Conservation (phyloP, 2,888 invertebrate genomes). For the Halocaridina rubra region DNA sequence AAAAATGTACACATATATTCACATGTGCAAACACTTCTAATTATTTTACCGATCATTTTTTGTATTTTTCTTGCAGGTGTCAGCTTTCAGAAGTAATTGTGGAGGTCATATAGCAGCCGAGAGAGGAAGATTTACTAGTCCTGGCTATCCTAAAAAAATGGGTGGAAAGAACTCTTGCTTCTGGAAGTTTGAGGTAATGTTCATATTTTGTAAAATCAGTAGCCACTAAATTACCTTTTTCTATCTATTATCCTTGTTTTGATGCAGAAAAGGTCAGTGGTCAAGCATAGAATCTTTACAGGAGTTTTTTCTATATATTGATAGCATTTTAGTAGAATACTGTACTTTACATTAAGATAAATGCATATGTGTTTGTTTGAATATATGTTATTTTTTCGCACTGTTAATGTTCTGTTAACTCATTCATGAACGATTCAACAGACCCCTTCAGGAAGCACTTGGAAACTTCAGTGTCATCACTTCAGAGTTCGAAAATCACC, state of each 20-base stretch:
- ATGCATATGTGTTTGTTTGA: not conserved
- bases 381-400: no score
- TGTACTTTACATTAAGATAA: not conserved
- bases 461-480: slow-evolving; percentile 27
- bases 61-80: slow-evolving; percentile 21
- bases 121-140: slow-evolving; percentile 16
- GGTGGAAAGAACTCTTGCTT: slow-evolving; percentile 20
- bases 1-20: no score
- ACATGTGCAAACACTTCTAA: not conserved
- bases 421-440: no score
- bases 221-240: not conserved
- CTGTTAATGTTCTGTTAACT: no score
- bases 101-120: slow-evolving; percentile 8
- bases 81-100: slow-evolving; percentile 18
- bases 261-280: no score
- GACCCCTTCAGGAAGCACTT: slow-evolving; percentile 19
- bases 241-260: not conserved
- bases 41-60: no score
- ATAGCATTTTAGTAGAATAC: not conserved
- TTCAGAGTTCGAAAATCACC: slow-evolving; percentile 29
- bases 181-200: slow-evolving; percentile 39
- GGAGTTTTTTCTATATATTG: not conserved
- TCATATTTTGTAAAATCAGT: no score
- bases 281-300: no score
- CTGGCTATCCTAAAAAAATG: slow-evolving; percentile 4